Percentiles rank a stretch among this genome's conserved stretches.
Conservation (phyloP, 1,140 invertebrate genomes). For the Drosophila nebulosa region DNA sequence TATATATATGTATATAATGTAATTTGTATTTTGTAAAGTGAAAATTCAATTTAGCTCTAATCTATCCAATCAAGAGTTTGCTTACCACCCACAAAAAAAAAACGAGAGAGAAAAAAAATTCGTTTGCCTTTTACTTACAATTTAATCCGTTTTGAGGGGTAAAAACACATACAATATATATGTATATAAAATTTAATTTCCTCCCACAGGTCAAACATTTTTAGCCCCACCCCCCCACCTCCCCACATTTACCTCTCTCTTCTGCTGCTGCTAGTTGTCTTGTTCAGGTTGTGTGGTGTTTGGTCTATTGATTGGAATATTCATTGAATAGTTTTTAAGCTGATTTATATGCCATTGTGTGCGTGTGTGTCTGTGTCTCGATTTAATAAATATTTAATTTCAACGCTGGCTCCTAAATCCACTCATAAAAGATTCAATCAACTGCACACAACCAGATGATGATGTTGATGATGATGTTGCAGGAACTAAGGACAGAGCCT, state of each 20-base stretch:
- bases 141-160: constrained; percentile 44
- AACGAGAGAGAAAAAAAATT: too few relatives aligned
- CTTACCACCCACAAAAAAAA: constrained; percentile 4
- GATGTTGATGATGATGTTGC: constrained; percentile 32
- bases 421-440: constrained; percentile 77
- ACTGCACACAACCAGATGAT: neutral
- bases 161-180: constrained; percentile 1
- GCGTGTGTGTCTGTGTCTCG: constrained; percentile 33
- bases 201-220: constrained; percentile 52
- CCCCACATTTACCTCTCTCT: neutral
- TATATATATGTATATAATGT: too few relatives aligned
- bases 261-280: neutral
- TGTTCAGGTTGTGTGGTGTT: constrained; percentile 16
- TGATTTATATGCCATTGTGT: constrained; percentile 71
- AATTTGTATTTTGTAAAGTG: neutral
- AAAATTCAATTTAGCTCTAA: constrained; percentile 6
- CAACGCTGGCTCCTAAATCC: constrained; percentile 62
- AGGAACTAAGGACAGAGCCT: constrained; percentile 1
- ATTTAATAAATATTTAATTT: constrained; percentile 80
- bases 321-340: constrained; percentile 80
- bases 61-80: constrained; percentile 6
- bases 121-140: constrained; percentile 7
- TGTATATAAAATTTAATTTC: constrained; percentile 42
- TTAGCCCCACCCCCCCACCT: neutral
- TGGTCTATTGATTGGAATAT: constrained; percentile 74